phyloP scores from a whole-genome alignment of 2,888 invertebrate species.

The Ophion ventricosus region DNA sequence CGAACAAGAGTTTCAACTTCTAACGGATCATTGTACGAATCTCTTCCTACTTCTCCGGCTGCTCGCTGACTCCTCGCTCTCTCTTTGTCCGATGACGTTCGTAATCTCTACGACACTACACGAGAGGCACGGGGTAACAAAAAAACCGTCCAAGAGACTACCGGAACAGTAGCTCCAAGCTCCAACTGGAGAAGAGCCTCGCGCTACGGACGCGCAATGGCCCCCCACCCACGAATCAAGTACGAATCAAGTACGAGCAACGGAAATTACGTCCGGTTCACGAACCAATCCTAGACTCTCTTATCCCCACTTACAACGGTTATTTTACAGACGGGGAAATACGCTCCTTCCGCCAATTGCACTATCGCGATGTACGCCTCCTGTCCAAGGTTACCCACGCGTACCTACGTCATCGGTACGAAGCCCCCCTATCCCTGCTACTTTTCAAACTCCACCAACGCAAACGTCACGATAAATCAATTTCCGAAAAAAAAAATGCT shows the following conservation, averaged over 20 bases:
- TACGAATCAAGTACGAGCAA: neutral
- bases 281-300: neutral
- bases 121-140: constrained; percentile 4
- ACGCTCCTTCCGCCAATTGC: too few relatives aligned
- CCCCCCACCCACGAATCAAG: too few relatives aligned
- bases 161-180: neutral
- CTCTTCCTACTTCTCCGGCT: neutral
- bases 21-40: neutral
- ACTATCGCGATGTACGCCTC: too few relatives aligned
- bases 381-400: too few relatives aligned
- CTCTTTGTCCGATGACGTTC: constrained; percentile 52
- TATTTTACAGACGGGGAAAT: neutral
- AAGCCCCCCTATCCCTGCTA: too few relatives aligned
- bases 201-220: neutral
- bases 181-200: neutral
- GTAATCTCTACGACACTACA: neutral
- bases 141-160: too few relatives aligned
- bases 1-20: neutral
- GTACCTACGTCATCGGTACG: neutral
- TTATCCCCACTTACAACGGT: neutral
- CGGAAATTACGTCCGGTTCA: neutral
- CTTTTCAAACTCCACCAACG: constrained; percentile 16
- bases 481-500: neutral
- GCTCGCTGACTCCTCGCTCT: constrained; percentile 37
- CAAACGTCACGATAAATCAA: constrained; percentile 38